Evolutionary conservation across 1,140 invertebrate genomes (phyloP).

Genomic region (Doryteuthis pealeii): DNA sequence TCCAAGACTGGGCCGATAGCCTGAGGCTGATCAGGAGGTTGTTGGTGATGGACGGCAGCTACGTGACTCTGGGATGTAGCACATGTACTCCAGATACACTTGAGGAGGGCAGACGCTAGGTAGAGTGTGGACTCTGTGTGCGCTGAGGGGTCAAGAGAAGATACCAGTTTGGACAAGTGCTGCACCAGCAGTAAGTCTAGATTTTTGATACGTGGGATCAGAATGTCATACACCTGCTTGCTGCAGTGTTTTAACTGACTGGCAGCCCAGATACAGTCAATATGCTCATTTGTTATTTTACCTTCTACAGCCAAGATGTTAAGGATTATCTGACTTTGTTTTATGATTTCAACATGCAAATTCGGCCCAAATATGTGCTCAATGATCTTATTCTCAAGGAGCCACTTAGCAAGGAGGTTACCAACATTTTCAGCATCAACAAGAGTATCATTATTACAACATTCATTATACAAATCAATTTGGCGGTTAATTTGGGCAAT

Average conservation of each 20-base stretch:
- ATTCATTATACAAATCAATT: slow-evolving; percentile 85
- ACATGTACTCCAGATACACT: slow-evolving; percentile 79
- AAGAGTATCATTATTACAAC: slow-evolving; percentile 79
- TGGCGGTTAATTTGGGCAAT: slow-evolving; percentile 94
- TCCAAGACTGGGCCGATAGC: slow-evolving; percentile 34
- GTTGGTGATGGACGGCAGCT: slow-evolving; percentile 33
- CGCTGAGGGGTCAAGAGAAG: slow-evolving; percentile 81
- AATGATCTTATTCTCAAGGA: slow-evolving; percentile 88
- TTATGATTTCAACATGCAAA: slow-evolving; percentile 92
- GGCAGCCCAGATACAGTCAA: slow-evolving; percentile 91
- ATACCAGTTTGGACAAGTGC: slow-evolving; percentile 82
- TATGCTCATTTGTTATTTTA: slow-evolving; percentile 84
- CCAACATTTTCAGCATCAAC: slow-evolving; percentile 80
- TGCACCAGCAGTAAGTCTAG: slow-evolving; percentile 82
- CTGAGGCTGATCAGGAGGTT: slow-evolving; percentile 31
- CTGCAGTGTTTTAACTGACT: slow-evolving; percentile 92
- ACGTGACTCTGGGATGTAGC: slow-evolving; percentile 62
- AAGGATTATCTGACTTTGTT: slow-evolving; percentile 89
- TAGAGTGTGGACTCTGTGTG: slow-evolving; percentile 92
- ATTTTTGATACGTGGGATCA: slow-evolving; percentile 87
- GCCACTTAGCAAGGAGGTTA: slow-evolving; percentile 81
- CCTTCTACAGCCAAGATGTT: slow-evolving; percentile 91
- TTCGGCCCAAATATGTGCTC: slow-evolving; percentile 95
- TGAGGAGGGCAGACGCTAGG: slow-evolving; percentile 83
- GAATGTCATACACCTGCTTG: slow-evolving; percentile 86